Evolutionary conservation across 2,797 vertebrate species (phyloP), one percentile per base, ranked within the genome.

Genomic region (Lepilemur septentrionalis): DNA sequence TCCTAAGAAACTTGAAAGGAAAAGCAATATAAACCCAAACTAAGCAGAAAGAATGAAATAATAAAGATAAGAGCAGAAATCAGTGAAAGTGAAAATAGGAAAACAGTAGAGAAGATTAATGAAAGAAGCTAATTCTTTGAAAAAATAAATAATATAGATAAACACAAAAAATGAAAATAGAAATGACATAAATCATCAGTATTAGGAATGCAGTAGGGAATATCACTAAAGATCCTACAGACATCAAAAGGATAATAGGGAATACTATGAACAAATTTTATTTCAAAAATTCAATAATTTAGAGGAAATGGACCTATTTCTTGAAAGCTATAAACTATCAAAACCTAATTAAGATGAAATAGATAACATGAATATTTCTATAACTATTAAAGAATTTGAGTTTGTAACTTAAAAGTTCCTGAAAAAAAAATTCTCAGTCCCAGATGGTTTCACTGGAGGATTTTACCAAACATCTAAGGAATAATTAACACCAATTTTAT

Each of bases 401-500:
- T 41, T 81, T 67, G 13, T 89, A 69, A 63, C 63, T 93, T 88
- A 43, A 88, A 80, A 93, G 4, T 43, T 88, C 43, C 87, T 93
- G 43, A 76, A 63, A 90, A 84, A 41, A 35, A 88, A 93, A 73
- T 28, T 13, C 18, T 50, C 32, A 57, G 52, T 30, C 12, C 46
- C 55, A 70, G 7, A 89, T 65, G 48, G 5, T 57, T 59, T 93
- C 22, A n/a, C 14, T 72, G 52, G 50, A 83, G 25, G 72, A 78
- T 89, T 93, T 96, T 89, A 87, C 35, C 48, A 82, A 57, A 61
- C 41, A 35, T 52, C 46, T 57, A 65, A 94, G 67, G 50, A 72
- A 93, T n/a, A 92, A 76, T 57, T 73, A 38, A 57, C 4, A 65
- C 67, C 11, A 65, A 7, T 46, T 85, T 70, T 30, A n/a, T 65